Base-by-base conservation (phyloP, 2,888 invertebrate genomes). In the Diogma glabrata region DNA sequence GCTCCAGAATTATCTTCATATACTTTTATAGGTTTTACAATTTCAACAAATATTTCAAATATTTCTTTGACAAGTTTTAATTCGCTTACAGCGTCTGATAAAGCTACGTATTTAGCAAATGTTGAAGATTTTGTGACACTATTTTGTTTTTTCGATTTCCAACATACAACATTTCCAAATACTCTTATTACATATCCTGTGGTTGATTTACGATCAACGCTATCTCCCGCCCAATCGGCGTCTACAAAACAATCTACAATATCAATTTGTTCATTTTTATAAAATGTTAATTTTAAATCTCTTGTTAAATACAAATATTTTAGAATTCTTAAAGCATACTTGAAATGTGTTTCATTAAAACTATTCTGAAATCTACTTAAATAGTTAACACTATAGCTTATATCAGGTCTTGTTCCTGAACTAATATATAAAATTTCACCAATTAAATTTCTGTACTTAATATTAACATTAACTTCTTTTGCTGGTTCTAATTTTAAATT, bases 211-310 rank as follows among this genome's bases (percentile, higher is more conserved):
- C 55, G 51, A 46, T 56, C 53, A 24, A 49, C 3, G 26, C 52
- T 56, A 53, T 63, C 63, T 9, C 61, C 63, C 56, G 64, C 65
- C 57, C 60, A 64, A 50, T 64, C 64, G 16, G 66, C 58, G 54
- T 65, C 65, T 7, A 62, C 63, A 51, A 57, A 59, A 57, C 57
- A 58, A 45, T 60, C 54, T 19, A 14, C 8, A 4, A 52, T 24
- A 10, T 45, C 47, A 5, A 46, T 43, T 17, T 51, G 51, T 19
- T 40, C 20, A 54, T 56, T 54, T 55, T 52, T 54, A 10, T 52
- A 26, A 52, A 52, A 61, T 4, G 19, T 54, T 51, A 60, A 52
- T 52, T 60, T 61, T 24, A 60, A 46, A 43, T 59, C 50, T 49
- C 50, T 58, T 8, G 60, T 63, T 43, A 47, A 51, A 52, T 55